phyloP scores from a whole-genome alignment of 2,113 vertebrate genomes.

The Antechinus stuartii region DNA sequence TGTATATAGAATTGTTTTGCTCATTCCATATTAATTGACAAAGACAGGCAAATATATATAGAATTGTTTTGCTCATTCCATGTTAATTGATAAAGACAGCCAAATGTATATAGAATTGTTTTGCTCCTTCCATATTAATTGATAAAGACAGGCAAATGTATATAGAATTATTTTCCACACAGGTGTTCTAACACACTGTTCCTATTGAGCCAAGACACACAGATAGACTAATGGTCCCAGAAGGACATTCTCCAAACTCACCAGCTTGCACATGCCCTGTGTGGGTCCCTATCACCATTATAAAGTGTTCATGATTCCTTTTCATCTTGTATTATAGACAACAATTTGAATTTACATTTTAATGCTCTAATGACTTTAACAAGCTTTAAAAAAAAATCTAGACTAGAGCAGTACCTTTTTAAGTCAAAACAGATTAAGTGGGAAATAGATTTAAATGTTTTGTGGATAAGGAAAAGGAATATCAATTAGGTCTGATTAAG shows the following conservation, averaged over 20 bases:
- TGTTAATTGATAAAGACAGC: no score
- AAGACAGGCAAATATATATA: no score
- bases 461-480: slow-evolving; percentile 77
- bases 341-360: slow-evolving; percentile 69
- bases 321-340: slow-evolving; percentile 35
- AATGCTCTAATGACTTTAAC: slow-evolving; percentile 58
- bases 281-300: rapidly evolving
- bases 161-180: background rate
- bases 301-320: slow-evolving; percentile 36
- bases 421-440: slow-evolving; percentile 76
- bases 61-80: no score
- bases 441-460: slow-evolving; percentile 82
- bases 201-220: slow-evolving; percentile 7
- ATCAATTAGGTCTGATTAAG: slow-evolving; percentile 82
- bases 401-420: slow-evolving; percentile 66
- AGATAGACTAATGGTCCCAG: background rate
- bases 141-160: no score
- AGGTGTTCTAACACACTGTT: slow-evolving; percentile 45
- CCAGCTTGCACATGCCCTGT: background rate
- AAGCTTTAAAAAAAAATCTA: slow-evolving; percentile 71
- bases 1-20: no score
- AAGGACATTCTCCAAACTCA: background rate
- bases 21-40: no score
- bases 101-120: no score
- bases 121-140: no score